phyloP scores from a whole-genome alignment of 2,797 vertebrate species.

The Gallinago stenura region DNA sequence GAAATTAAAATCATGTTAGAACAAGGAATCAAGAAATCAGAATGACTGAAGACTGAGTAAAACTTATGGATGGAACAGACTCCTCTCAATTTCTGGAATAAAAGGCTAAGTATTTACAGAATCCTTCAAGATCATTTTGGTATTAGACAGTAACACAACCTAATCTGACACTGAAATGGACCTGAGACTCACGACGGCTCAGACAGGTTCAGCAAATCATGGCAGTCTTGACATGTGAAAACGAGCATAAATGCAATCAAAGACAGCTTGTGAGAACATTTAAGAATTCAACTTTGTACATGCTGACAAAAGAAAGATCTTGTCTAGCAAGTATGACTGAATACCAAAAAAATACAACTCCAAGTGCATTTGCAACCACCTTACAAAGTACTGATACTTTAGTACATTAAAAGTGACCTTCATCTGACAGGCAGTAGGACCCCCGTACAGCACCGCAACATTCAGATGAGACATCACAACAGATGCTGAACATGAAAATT shows the following conservation, averaged over 20 bases:
- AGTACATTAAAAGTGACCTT: not conserved
- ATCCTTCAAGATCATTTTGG: not conserved
- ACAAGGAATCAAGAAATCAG: constrained; percentile 59
- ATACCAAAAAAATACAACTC: not conserved
- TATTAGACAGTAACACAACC: not conserved
- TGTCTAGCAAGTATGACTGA: not conserved
- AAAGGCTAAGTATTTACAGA: not conserved
- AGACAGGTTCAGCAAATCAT: not conserved
- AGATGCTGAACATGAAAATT: not conserved
- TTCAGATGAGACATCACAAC: not conserved
- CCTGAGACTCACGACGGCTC: not conserved
- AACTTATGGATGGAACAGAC: not conserved
- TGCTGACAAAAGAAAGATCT: not conserved
- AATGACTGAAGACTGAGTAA: constrained; percentile 6
- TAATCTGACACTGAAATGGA: not conserved
- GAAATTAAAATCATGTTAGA: constrained; percentile 66
- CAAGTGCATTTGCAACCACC: not conserved
- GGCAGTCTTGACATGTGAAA: not conserved
- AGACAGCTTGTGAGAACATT: not conserved
- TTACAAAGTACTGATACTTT: not conserved
- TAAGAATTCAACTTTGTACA: not conserved
- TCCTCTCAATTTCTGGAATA: not conserved
- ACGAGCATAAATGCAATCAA: not conserved
- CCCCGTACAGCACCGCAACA: rapidly evolving
- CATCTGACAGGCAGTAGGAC: not conserved